Conservation (phyloP, 1,140 invertebrate species). For the Drosophila bifasciata region DNA sequence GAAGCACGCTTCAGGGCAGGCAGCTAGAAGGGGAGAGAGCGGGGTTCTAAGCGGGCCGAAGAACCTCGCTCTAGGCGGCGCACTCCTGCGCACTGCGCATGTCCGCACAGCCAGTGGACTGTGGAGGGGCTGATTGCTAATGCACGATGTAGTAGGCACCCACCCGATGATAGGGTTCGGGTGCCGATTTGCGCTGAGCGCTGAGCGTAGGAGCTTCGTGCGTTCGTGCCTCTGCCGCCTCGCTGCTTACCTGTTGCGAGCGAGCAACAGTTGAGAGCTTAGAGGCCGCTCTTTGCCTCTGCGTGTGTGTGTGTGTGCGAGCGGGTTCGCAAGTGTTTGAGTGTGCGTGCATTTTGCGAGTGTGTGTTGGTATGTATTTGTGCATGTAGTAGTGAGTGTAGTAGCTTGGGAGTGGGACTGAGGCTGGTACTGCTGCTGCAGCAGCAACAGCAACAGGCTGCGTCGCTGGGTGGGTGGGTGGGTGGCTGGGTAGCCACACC, state of each 20-base stretch:
- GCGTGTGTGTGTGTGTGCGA: conserved; percentile 8
- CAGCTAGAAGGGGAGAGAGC: no score
- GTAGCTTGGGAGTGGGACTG: not conserved
- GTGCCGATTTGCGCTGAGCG: no score
- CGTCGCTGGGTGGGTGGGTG: no score
- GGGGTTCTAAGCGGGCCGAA: no score
- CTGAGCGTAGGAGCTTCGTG: not conserved
- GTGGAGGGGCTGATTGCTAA: not conserved
- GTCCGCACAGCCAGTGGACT: not conserved
- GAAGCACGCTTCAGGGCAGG: not conserved
- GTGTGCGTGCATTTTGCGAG: conserved; percentile 5
- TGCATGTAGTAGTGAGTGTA: not conserved
- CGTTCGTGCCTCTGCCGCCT: not conserved
- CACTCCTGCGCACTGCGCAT: not conserved
- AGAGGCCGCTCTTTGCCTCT: no score
- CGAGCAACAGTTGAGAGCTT: conserved; percentile 79
- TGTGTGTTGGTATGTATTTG: conserved; percentile 23
- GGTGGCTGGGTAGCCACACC: no score
- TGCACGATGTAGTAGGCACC: not conserved
- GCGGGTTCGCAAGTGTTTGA: conserved; percentile 30
- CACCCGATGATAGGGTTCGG: no score
- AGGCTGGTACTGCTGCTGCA: conserved; percentile 54
- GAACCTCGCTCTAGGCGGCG: no score
- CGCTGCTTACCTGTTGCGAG: conserved; percentile 79
- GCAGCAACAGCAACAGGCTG: conserved; percentile 71